A percentile compares a stretch with the other conserved stretches of the same genome.
These are phyloP conservation scores for Pegoplata infirma DNA, from an alignment of 2,888 invertebrate genomes.

Conservation along the genomic window DNA sequence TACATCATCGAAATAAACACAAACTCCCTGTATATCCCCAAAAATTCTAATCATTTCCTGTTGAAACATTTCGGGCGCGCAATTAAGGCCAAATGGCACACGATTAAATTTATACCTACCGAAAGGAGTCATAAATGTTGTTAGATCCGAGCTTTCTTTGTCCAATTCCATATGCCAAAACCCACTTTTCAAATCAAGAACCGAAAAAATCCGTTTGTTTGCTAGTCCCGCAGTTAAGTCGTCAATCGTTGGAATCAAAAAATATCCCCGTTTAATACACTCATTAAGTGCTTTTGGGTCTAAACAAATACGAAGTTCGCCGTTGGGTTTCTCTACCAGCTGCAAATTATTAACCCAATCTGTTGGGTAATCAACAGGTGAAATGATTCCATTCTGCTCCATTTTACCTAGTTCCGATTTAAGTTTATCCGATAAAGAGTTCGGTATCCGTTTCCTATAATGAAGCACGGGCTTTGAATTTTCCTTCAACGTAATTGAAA, in stretches of 20 bases:
- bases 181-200: slow-evolving; percentile 1
- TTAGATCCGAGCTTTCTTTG: slow-evolving; percentile 20
- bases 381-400: too few relatives aligned
- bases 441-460: too few relatives aligned
- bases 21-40: slow-evolving; percentile 70
- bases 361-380: slow-evolving; percentile 17
- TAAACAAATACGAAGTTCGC: slow-evolving; percentile 59
- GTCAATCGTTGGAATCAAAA: slow-evolving; percentile 56
- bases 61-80: slow-evolving; percentile 72
- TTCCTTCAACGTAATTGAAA: too few relatives aligned
- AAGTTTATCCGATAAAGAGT: too few relatives aligned
- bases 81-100: slow-evolving; percentile 52
- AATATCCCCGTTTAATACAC: slow-evolving; percentile 23
- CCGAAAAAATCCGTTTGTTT: slow-evolving; percentile 50
- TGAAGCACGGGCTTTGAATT: too few relatives aligned
- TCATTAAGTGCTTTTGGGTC: slow-evolving; percentile 31
- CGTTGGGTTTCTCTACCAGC: slow-evolving; percentile 63
- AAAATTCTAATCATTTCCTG: slow-evolving; percentile 68
- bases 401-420: too few relatives aligned
- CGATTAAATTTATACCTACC: slow-evolving; percentile 54
- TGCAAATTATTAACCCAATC: slow-evolving; percentile 64
- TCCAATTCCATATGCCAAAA: slow-evolving; percentile 63
- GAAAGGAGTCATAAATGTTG: slow-evolving; percentile 60
- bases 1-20: slow-evolving; percentile 72
- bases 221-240: slow-evolving; percentile 47